Evolutionary conservation across 2,797 vertebrate genomes (phyloP).

Genomic region (Clarias pachynema): DNA sequence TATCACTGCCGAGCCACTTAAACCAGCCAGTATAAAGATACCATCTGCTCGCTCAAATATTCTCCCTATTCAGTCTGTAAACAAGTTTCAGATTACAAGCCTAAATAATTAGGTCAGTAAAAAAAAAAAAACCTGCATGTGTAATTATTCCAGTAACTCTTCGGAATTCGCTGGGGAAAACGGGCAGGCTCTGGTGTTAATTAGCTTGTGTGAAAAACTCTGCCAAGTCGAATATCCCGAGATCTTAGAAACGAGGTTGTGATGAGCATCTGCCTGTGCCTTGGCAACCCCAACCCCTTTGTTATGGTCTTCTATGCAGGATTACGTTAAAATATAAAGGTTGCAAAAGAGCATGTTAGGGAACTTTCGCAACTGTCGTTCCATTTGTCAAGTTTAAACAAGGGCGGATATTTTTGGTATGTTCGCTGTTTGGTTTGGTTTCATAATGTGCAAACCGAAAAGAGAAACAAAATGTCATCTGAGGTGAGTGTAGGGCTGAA

Average conservation of each 20-base stretch:
- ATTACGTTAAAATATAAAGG: background rate
- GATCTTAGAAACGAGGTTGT: conserved; percentile 48
- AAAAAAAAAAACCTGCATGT: conserved; percentile 47
- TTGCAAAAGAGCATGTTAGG: background rate
- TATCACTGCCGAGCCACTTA: conserved; percentile 54
- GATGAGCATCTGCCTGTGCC: conserved; percentile 13
- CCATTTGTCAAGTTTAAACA: background rate
- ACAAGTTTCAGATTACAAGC: conserved; percentile 54
- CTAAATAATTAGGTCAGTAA: conserved; percentile 67
- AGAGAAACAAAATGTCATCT: background rate
- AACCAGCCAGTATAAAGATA: conserved; percentile 62
- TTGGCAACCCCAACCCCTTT: conserved; percentile 38
- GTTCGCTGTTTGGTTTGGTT: background rate
- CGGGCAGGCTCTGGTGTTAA: conserved; percentile 63
- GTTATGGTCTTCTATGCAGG: conserved; percentile 31
- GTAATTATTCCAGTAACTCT: conserved; percentile 65
- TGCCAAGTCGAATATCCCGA: conserved; percentile 61
- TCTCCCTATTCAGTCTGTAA: conserved; percentile 59
- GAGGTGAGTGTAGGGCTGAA: background rate
- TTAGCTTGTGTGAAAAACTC: conserved; percentile 64
- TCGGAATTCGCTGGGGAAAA: conserved; percentile 60
- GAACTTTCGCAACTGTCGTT: background rate
- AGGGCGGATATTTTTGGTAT: background rate
- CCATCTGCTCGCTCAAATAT: conserved; percentile 66
- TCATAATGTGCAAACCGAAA: background rate